Percentiles rank a stretch among this genome's conserved stretches.
phyloP scores from a whole-genome alignment of 2,888 invertebrate species.

The Nesidiocoris tenuis region DNA sequence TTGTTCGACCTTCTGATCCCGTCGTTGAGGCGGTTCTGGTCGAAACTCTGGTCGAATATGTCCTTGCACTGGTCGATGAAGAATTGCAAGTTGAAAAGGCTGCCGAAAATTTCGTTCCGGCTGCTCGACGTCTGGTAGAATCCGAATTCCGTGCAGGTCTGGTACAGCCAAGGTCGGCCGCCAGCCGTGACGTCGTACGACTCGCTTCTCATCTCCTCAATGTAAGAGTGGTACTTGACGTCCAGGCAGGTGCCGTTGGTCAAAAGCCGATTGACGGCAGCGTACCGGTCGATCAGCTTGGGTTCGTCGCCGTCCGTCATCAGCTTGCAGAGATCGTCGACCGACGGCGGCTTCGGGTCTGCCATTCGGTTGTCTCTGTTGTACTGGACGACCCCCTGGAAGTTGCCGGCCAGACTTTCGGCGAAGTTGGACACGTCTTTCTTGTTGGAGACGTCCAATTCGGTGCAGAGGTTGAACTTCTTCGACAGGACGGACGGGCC shows the following conservation, averaged over 20 bases:
- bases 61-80: conserved; percentile 80
- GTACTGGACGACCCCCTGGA: conserved; percentile 90
- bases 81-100: conserved; percentile 72
- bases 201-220: conserved; percentile 68
- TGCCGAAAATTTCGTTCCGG: conserved; percentile 66
- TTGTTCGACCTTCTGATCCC: conserved; percentile 72
- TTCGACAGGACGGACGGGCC: conserved; percentile 55
- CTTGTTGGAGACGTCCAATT: conserved; percentile 62
- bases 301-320: conserved; percentile 65
- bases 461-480: conserved; percentile 67
- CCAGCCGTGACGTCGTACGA: conserved; percentile 53
- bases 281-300: conserved; percentile 60
- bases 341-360: conserved; percentile 65
- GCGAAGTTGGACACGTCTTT: conserved; percentile 77
- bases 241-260: conserved; percentile 73
- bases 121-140: conserved; percentile 87
- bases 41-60: conserved; percentile 75
- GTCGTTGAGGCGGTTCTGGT: conserved; percentile 61
- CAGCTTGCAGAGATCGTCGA: conserved; percentile 76
- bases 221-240: conserved; percentile 76
- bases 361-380: conserved; percentile 83
- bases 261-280: conserved; percentile 69
- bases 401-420: conserved; percentile 77
- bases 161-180: conserved; percentile 87
- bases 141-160: conserved; percentile 94